Evolutionary conservation across 2,888 invertebrate species (phyloP).

Genomic region (Neoaliturus tenellus): DNA sequence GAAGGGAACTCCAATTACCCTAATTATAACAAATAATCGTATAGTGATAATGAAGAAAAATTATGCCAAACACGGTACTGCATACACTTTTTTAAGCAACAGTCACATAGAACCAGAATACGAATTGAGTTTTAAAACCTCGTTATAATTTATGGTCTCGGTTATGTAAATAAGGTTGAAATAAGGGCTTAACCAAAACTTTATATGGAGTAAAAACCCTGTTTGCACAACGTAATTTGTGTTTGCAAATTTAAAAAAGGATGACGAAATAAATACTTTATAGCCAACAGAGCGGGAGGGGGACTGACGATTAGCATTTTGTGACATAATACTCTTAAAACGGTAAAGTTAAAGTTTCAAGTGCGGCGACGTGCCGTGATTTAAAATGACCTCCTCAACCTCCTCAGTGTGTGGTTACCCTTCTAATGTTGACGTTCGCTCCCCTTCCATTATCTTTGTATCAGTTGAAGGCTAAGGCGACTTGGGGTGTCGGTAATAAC

Average conservation of each 20-base stretch:
- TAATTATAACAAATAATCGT: too few relatives aligned
- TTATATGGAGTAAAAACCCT: too few relatives aligned
- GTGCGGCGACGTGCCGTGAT: constrained; percentile 19
- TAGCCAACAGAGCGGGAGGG: background rate
- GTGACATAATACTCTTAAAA: constrained; percentile 33
- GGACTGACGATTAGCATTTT: constrained; percentile 7
- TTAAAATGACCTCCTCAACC: background rate
- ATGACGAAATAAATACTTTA: background rate
- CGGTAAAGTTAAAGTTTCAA: constrained; percentile 23
- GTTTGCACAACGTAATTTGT: too few relatives aligned
- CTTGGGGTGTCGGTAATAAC: background rate
- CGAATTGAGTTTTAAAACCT: too few relatives aligned
- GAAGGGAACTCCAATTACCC: too few relatives aligned
- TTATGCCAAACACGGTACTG: too few relatives aligned
- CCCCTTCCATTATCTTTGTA: constrained; percentile 28
- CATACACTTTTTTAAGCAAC: too few relatives aligned
- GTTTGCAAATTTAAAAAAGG: background rate
- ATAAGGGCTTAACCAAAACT: too few relatives aligned
- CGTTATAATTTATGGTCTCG: too few relatives aligned
- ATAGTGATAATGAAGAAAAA: too few relatives aligned
- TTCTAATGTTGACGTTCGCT: background rate
- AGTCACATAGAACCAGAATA: too few relatives aligned
- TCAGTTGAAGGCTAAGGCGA: background rate
- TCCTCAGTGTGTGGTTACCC: background rate
- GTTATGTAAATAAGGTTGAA: too few relatives aligned